Evolutionary conservation across 30 jellyfish, hydroid and myxozoan genomes (phyloP).

Genomic region (Sanderia malayensis): DNA sequence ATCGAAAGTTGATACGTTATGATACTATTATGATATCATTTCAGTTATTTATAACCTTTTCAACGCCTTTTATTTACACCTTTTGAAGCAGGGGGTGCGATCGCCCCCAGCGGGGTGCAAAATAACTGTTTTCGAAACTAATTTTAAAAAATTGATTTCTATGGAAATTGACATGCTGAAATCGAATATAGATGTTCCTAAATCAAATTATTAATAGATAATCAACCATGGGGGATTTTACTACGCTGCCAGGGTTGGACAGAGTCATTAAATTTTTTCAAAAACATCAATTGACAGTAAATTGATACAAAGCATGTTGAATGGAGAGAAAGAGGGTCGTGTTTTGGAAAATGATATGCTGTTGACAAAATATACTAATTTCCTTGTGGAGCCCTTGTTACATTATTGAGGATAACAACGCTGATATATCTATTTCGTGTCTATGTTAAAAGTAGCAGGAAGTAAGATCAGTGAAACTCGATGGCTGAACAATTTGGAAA

Average conservation of each 20-base stretch:
- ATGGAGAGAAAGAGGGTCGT: too few species aligned
- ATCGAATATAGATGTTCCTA: too few species aligned
- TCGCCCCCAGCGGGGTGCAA: neutral
- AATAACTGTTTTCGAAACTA: neutral
- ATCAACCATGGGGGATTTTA: slow-evolving; percentile 8
- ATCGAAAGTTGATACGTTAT: too few species aligned
- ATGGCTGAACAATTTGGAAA: slow-evolving; percentile 14
- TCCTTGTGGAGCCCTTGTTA: neutral
- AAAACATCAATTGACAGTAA: neutral
- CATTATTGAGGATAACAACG: neutral
- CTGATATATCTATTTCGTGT: neutral
- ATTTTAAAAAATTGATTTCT: neutral
- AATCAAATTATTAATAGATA: too few species aligned
- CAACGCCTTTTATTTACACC: too few species aligned
- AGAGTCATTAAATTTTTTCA: slow-evolving; percentile 7
- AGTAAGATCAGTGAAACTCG: neutral
- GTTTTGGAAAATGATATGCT: too few species aligned
- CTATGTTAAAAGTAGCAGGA: slow-evolving; percentile 9
- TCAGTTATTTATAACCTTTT: too few species aligned
- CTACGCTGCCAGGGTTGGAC: neutral
- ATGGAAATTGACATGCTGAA: neutral
- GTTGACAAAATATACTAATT: too few species aligned
- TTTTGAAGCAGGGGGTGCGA: slow-evolving; percentile 1
- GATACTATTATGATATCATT: too few species aligned
- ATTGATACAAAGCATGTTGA: too few species aligned